Conservation (phyloP, 1,140 invertebrate species). For the Drosophila novamexicana region DNA sequence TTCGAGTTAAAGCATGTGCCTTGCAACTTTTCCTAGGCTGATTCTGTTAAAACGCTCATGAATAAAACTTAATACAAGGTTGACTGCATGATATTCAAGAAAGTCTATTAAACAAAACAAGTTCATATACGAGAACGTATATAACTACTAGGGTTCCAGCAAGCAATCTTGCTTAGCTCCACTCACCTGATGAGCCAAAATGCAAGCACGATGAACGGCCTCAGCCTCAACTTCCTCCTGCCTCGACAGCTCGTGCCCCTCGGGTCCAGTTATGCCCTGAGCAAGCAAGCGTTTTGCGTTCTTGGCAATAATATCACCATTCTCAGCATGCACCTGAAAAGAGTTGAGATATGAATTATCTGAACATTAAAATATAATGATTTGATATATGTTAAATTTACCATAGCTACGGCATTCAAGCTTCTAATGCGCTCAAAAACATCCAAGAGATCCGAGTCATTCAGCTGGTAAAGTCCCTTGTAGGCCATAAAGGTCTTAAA, state of each 20-base stretch:
- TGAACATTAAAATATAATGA: background rate
- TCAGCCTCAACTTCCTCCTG: slow-evolving; percentile 99
- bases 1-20: no score
- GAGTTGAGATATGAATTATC: no score
- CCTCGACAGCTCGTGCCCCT: slow-evolving; percentile 97
- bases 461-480: slow-evolving; percentile 93
- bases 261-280: slow-evolving; percentile 96
- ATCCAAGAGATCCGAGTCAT: slow-evolving; percentile 94
- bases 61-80: no score
- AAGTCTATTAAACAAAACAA: no score
- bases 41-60: no score
- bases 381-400: slow-evolving; percentile 37
- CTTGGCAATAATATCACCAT: slow-evolving; percentile 96
- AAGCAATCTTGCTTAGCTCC: no score
- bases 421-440: slow-evolving; percentile 92
- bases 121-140: background rate
- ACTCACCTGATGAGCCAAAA: slow-evolving; percentile 93
- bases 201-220: slow-evolving; percentile 96
- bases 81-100: no score
- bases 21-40: no score
- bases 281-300: slow-evolving; percentile 94
- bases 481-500: slow-evolving; percentile 99
- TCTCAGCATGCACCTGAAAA: slow-evolving; percentile 96
- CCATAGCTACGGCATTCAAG: slow-evolving; percentile 93
- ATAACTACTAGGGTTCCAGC: background rate